These are phyloP conservation scores for Sebastes schlegelii DNA, from an alignment of 2,113 vertebrate genomes.

Conservation along the genomic window DNA sequence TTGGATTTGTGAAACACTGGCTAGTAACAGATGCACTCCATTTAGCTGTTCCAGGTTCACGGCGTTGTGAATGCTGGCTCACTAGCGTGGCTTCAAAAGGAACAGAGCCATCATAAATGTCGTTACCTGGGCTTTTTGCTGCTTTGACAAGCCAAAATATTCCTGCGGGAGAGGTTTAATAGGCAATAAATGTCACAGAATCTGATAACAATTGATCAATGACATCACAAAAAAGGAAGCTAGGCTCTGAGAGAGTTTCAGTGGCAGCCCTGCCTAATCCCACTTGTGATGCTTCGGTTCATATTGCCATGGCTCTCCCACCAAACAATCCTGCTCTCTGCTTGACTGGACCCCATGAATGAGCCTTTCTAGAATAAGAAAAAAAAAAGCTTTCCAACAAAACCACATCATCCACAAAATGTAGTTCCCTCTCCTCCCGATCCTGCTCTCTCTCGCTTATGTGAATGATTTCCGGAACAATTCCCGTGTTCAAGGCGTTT, in stretches of 20 bases:
- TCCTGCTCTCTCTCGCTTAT: constrained; percentile 13
- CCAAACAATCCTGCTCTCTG: constrained; percentile 52
- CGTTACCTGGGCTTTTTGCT: constrained; percentile 32
- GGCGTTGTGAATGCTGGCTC: constrained; percentile 14
- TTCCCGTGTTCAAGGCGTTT: constrained; percentile 19
- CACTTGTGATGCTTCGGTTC: constrained; percentile 51
- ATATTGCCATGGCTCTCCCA: constrained; percentile 32
- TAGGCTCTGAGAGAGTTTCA: background rate
- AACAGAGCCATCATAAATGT: background rate
- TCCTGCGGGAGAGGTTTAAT: background rate
- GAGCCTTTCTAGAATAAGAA: background rate
- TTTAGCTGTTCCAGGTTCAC: constrained; percentile 15
- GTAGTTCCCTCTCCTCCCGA: background rate
- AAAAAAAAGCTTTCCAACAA: constrained; percentile 33
- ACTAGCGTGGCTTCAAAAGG: constrained; percentile 17
- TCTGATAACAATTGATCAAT: constrained; percentile 11
- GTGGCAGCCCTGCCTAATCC: constrained; percentile 49
- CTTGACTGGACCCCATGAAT: constrained; percentile 57
- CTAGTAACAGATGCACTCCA: constrained; percentile 24
- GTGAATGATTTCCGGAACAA: constrained; percentile 33
- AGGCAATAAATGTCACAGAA: constrained; percentile 11
- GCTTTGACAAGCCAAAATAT: constrained; percentile 5
- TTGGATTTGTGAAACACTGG: constrained; percentile 7
- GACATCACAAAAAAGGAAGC: background rate
- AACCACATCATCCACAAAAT: constrained; percentile 34